Conservation (phyloP, 2,113 vertebrate genomes). For the Seriola quinqueradiata region DNA sequence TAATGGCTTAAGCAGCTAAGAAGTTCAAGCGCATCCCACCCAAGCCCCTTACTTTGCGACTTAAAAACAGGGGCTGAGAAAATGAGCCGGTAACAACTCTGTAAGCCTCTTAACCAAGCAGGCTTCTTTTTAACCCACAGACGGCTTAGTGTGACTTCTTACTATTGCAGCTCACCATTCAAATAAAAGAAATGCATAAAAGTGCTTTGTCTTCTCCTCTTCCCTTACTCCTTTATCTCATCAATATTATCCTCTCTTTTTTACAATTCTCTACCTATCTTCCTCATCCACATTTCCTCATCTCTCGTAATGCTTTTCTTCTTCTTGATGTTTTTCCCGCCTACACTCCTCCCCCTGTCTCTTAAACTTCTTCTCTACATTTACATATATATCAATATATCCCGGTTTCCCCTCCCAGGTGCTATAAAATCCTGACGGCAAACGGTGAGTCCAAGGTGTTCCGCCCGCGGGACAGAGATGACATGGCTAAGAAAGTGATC, state of each 20-base stretch:
- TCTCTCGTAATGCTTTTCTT: not conserved
- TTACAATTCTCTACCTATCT: not conserved
- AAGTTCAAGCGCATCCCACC: constrained; percentile 77
- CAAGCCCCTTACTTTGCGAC: constrained; percentile 72
- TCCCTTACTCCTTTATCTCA: constrained; percentile 2
- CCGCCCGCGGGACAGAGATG: constrained; percentile 94
- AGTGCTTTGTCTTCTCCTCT: constrained; percentile 35
- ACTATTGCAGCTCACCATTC: constrained; percentile 40
- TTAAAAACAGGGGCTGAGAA: constrained; percentile 75
- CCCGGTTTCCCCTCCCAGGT: constrained; percentile 82
- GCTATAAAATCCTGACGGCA: constrained; percentile 94
- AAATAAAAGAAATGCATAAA: too few relatives aligned
- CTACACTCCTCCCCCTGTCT: not conserved
- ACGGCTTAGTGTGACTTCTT: constrained; percentile 66
- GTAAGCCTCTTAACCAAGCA: constrained; percentile 80
- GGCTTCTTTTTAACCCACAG: constrained; percentile 75
- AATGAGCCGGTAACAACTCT: constrained; percentile 77
- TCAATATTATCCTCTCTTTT: constrained; percentile 13
- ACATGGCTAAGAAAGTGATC: constrained; percentile 96
- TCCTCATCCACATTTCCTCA: not conserved
- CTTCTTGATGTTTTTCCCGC: not conserved
- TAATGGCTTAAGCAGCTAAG: constrained; percentile 72
- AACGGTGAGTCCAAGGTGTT: constrained; percentile 94
- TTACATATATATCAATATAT: not conserved
- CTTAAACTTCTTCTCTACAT: not conserved